A percentile compares a stretch with the other conserved stretches of the same genome.
These are phyloP conservation scores for Clarias magur DNA, from an alignment of 2,113 vertebrate genomes.

Conservation along the genomic window DNA sequence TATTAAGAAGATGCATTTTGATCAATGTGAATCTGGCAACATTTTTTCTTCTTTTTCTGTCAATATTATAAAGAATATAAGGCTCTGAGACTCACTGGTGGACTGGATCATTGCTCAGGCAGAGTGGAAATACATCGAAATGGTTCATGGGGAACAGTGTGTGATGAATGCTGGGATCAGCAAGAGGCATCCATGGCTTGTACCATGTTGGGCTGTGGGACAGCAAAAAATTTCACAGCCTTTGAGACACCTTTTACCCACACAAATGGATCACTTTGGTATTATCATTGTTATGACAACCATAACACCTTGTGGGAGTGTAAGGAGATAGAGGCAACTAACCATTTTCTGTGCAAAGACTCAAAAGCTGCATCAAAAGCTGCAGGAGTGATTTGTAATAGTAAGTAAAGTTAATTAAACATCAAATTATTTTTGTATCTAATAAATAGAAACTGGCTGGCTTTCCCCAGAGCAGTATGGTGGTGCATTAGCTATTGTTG, in stretches of 20 bases:
- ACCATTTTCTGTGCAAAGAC: too few relatives aligned
- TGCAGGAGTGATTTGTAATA: constrained; percentile 64
- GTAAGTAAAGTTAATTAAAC: too few relatives aligned
- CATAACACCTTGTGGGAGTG: constrained; percentile 63
- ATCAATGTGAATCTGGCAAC: background rate
- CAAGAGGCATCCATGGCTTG: constrained; percentile 58
- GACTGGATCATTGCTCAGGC: constrained; percentile 69
- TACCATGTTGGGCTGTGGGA: constrained; percentile 63
- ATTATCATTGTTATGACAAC: too few relatives aligned
- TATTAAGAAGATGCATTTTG: background rate
- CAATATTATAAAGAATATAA: constrained; percentile 61
- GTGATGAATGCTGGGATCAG: constrained; percentile 60
- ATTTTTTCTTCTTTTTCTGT: background rate
- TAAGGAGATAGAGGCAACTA: fast-evolving
- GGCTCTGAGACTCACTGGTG: constrained; percentile 66
- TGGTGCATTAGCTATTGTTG: too few relatives aligned
- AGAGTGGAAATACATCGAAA: constrained; percentile 72
- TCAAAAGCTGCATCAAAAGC: too few relatives aligned
- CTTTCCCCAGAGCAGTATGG: too few relatives aligned
- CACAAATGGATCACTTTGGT: constrained; percentile 50
- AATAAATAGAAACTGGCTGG: too few relatives aligned
- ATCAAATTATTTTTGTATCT: too few relatives aligned
- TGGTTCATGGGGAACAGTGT: constrained; percentile 69
- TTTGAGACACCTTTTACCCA: constrained; percentile 51
- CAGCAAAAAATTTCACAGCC: fast-evolving